phyloP scores from a whole-genome alignment of 2,797 vertebrate species.

The Pangasius krempfi region DNA sequence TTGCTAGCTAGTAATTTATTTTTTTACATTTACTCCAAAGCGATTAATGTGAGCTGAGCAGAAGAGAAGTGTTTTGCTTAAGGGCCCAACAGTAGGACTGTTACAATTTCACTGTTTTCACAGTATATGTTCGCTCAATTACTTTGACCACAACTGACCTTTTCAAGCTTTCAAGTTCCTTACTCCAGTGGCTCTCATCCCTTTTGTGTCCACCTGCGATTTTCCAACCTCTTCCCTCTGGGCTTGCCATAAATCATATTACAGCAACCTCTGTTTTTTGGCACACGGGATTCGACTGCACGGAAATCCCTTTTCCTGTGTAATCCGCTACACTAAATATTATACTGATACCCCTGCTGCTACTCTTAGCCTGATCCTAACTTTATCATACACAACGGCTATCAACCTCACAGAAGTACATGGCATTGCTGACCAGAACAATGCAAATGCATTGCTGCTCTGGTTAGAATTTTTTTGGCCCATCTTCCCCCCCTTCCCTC shows the following conservation, averaged over 20 bases:
- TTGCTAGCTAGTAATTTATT: background rate
- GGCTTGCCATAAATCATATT: background rate
- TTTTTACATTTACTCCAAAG: background rate
- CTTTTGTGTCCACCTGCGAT: background rate
- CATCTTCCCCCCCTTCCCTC: background rate
- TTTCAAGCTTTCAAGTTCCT: background rate
- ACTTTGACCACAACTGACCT: background rate
- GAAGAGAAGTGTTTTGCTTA: background rate
- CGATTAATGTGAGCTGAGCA: background rate
- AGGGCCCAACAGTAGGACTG: background rate
- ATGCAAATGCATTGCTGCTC: background rate
- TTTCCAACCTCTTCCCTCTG: background rate
- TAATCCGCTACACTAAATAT: background rate
- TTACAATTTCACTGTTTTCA: background rate
- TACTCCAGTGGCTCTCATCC: background rate
- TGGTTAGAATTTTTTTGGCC: no score
- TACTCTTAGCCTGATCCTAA: background rate
- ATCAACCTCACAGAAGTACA: background rate
- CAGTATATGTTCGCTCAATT: background rate
- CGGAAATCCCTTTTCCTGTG: background rate
- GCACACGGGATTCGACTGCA: background rate
- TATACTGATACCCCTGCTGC: no score
- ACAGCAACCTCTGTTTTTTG: background rate
- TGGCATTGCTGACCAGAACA: background rate
- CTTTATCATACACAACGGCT: background rate